phyloP scores from a whole-genome alignment of 2,888 invertebrate genomes.

The Pristionchus japonicus region DNA sequence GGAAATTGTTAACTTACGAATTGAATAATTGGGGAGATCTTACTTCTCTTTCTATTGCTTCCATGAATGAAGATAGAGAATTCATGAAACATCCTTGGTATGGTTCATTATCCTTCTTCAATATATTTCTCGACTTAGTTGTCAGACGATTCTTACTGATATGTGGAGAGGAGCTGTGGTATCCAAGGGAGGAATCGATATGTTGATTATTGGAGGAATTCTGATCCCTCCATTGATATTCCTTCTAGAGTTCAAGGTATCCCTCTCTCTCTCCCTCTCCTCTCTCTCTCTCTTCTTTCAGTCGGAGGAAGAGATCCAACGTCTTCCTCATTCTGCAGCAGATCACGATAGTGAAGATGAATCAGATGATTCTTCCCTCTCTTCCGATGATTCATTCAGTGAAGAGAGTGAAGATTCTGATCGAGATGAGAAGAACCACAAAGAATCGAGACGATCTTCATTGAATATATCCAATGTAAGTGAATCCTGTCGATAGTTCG shows the following conservation, averaged over 20 bases:
- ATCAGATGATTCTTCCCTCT: slow-evolving; percentile 53
- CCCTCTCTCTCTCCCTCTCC: neutral
- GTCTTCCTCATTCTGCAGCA: slow-evolving; percentile 84
- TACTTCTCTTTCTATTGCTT: slow-evolving; percentile 96
- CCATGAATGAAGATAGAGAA: slow-evolving; percentile 88
- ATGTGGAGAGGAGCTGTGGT: slow-evolving; percentile 98
- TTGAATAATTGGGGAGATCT: slow-evolving; percentile 97
- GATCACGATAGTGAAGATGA: slow-evolving; percentile 56
- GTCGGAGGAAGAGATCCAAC: slow-evolving; percentile 94
- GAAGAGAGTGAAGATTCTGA: slow-evolving; percentile 57
- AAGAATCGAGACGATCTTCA: neutral
- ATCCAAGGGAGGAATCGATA: slow-evolving; percentile 81
- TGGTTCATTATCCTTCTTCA: neutral
- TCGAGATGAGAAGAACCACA: slow-evolving; percentile 36
- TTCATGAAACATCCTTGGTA: slow-evolving; percentile 78
- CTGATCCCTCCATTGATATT: slow-evolving; percentile 88
- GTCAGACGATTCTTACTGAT: slow-evolving; percentile 95
- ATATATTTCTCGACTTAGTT: too few relatives aligned
- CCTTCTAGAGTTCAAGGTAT: slow-evolving; percentile 83
- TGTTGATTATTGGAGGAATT: slow-evolving; percentile 87
- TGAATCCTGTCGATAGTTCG: neutral
- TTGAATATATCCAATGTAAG: neutral
- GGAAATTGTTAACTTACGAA: slow-evolving; percentile 80
- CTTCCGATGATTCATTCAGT: slow-evolving; percentile 53
- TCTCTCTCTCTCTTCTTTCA: slow-evolving; percentile 80